These are phyloP conservation scores for Drosophila yooni DNA, from an alignment of 2,888 invertebrate species.

Conservation along the genomic window DNA sequence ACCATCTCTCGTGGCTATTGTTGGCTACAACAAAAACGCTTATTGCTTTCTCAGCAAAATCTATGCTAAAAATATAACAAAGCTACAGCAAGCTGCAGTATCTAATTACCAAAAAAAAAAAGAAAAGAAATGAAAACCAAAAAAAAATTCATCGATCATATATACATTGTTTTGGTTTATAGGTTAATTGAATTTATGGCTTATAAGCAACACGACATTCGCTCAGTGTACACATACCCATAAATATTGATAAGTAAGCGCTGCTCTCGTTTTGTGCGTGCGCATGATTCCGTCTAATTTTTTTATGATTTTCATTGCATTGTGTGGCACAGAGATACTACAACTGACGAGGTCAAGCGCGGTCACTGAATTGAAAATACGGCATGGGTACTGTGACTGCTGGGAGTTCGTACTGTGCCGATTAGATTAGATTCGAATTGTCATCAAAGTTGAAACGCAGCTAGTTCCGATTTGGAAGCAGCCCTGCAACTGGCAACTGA, in stretches of 20 bases:
- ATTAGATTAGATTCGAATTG: constrained; percentile 51
- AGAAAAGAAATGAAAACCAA: too few relatives aligned
- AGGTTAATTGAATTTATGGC: constrained; percentile 1
- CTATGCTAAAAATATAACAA: not conserved
- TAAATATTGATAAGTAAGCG: constrained; percentile 48
- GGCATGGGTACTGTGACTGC: constrained; percentile 6
- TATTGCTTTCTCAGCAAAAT: not conserved
- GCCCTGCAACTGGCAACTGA: constrained; percentile 18
- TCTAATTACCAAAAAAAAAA: not conserved
- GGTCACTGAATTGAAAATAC: constrained; percentile 44
- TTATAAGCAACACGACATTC: not conserved
- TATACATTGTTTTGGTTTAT: not conserved
- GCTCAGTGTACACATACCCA: constrained; percentile 26
- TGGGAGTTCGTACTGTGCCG: constrained; percentile 4
- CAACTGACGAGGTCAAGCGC: constrained; percentile 59
- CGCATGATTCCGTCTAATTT: constrained; percentile 52
- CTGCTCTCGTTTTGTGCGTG: constrained; percentile 3
- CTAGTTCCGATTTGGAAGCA: constrained; percentile 7
- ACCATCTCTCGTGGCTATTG: not conserved
- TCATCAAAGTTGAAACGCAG: not conserved
- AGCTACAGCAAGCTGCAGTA: not conserved
- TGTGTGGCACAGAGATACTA: constrained; percentile 30
- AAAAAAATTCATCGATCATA: not conserved
- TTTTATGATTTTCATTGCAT: constrained; percentile 65
- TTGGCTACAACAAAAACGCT: not conserved